Evolutionary conservation across 30 jellyfish, hydroid and myxozoan genomes (phyloP).

Genomic region (Cassiopea andromeda): DNA sequence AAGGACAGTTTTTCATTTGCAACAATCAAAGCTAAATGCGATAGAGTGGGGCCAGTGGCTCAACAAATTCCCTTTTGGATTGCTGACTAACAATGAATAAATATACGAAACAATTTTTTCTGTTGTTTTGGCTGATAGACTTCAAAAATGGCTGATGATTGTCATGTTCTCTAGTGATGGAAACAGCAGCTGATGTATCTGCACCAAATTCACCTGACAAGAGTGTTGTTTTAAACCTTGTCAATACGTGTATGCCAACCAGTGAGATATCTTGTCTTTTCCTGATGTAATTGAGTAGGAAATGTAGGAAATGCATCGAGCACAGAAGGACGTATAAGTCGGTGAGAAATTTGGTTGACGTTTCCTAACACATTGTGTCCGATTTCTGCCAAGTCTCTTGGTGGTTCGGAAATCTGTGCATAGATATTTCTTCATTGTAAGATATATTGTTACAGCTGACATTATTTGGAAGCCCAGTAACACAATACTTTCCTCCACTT

Average conservation of each 20-base stretch:
- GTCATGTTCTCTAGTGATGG: too few species aligned
- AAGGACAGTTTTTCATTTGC: background rate
- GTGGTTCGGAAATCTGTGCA: too few species aligned
- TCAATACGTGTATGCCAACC: background rate
- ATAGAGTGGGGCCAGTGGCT: background rate
- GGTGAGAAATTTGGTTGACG: background rate
- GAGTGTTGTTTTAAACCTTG: background rate
- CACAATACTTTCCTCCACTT: too few species aligned
- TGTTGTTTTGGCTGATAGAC: too few species aligned
- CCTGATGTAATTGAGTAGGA: slow-evolving; percentile 10
- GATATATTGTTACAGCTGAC: too few species aligned
- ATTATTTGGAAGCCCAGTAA: too few species aligned
- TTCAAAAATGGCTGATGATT: too few species aligned
- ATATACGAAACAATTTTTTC: too few species aligned
- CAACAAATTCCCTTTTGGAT: background rate
- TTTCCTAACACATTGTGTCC: background rate
- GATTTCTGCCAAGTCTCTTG: background rate
- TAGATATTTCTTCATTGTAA: too few species aligned
- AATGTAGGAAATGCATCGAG: slow-evolving; percentile 7
- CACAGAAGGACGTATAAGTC: slow-evolving; percentile 17
- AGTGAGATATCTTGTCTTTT: slow-evolving; percentile 20
- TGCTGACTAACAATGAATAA: background rate
- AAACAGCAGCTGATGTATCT: too few species aligned
- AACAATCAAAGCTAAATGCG: background rate
- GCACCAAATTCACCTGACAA: background rate